Conservation (phyloP, 2,797 vertebrate species). For the Onychomys leucogaster region DNA sequence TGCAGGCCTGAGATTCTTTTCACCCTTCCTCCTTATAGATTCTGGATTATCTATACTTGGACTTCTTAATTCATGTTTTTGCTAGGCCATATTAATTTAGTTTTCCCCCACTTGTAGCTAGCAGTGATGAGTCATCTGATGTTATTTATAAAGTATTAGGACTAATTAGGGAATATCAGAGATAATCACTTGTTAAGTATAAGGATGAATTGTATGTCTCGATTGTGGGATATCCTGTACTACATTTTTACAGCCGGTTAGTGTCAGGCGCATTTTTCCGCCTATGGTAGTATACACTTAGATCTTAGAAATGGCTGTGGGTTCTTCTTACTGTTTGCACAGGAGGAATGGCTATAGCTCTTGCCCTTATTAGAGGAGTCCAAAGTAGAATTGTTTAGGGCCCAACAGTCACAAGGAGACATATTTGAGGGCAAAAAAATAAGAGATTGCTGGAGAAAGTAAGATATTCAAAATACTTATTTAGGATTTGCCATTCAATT, state of each 20-base stretch:
- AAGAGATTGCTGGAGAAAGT: not conserved
- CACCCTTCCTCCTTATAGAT: not conserved
- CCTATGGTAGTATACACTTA: not conserved
- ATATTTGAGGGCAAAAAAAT: conserved; percentile 27
- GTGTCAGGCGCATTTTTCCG: not conserved
- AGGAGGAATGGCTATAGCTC: not conserved
- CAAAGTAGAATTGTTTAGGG: not conserved
- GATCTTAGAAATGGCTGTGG: not conserved
- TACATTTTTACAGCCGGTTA: conserved; percentile 30
- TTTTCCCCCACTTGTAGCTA: not conserved
- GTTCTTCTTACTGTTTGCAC: not conserved
- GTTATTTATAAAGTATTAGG: conserved; percentile 25
- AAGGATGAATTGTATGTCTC: not conserved
- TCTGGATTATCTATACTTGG: not conserved
- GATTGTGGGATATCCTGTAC: not conserved
- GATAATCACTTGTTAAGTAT: conserved; percentile 18
- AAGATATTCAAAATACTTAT: not conserved
- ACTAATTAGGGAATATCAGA: not conserved
- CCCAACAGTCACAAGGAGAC: not conserved
- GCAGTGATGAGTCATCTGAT: not conserved
- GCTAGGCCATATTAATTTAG: not conserved
- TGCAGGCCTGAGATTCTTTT: not conserved
- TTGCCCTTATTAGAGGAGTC: not conserved
- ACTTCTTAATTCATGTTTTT: not conserved
- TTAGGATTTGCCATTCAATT: not conserved